Base-by-base conservation (phyloP, 1,140 invertebrate genomes). In the Drosophila subpulchrella region DNA sequence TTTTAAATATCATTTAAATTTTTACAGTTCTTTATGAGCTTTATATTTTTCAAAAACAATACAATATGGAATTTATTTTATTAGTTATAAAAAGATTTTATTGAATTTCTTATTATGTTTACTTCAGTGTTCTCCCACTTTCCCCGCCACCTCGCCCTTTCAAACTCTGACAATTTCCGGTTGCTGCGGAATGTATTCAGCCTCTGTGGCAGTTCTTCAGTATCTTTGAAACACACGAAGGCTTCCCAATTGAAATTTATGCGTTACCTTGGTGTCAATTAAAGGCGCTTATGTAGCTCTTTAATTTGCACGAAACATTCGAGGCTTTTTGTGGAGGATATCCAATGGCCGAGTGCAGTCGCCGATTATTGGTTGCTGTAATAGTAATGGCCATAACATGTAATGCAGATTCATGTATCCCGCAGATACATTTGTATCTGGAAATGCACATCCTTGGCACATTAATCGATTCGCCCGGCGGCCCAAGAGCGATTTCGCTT, bases 341-440 rank as follows among this genome's bases (percentile, higher is more conserved):
- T 12, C 15, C 36, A 32, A 30, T 24, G 15, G 11, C 44, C 13
- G 8, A 44, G 30, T 50, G 47, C 20, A 24, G 10, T 32, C n/a
- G 47, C 27, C 4, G 30, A 50, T 58, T 38, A 50, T 58, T 50
- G 13, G 51, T 41, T 46, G 50, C 38, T 34, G 53, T 44, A n/a
- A 62, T 62, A 58, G 13, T 77, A 77, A 78, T 77, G 74, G 66
- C 34, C 36, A 48, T 71, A 77, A 62, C 76, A 59, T 68, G 73
- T 42, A 48, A 68, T 55, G 42, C 50, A 17, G 30, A 10, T 27
- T 4, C 27, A 13, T 30, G 38, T 20, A 44, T 36, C 46, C 32
- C 53, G 47, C 44, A 62, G 70, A 44, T 30, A 42, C 71, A 58
- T 75, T 46, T 73, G 67, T 11, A 59, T 53, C 34, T 53, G 48